Conservation (phyloP, 2,888 invertebrate genomes). For the Meliscaeva auricollis region DNA sequence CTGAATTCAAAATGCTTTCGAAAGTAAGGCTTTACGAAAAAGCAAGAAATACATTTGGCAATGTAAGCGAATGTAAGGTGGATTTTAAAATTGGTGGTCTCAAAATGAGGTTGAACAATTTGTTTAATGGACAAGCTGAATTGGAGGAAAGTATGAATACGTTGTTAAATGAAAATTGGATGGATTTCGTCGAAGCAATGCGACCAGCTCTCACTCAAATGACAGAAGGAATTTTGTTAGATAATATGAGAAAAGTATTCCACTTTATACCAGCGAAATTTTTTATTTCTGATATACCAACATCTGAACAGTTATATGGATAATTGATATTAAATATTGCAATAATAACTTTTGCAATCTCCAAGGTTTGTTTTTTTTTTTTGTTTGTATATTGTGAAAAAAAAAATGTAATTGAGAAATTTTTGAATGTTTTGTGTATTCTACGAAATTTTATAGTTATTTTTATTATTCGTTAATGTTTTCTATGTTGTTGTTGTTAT, state of each 20-base stretch:
- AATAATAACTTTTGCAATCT: background rate
- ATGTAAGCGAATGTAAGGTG: slow-evolving; percentile 86
- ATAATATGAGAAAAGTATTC: slow-evolving; percentile 87
- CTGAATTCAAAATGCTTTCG: slow-evolving; percentile 87
- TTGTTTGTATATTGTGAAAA: too few relatives aligned
- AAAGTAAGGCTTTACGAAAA: slow-evolving; percentile 86
- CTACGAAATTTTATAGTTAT: too few relatives aligned
- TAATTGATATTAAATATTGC: slow-evolving; percentile 1
- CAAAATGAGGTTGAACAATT: slow-evolving; percentile 87
- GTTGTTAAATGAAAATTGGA: slow-evolving; percentile 89
- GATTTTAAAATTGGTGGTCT: slow-evolving; percentile 87
- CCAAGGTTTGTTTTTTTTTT: background rate
- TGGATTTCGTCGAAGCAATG: slow-evolving; percentile 87
- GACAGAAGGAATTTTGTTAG: slow-evolving; percentile 87
- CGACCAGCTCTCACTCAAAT: slow-evolving; percentile 87
- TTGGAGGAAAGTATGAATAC: slow-evolving; percentile 88
- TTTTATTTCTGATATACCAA: slow-evolving; percentile 86
- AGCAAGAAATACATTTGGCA: slow-evolving; percentile 87
- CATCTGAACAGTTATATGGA: slow-evolving; percentile 68
- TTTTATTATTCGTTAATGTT: too few relatives aligned
- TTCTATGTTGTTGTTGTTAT: too few relatives aligned
- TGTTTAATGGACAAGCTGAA: slow-evolving; percentile 88
- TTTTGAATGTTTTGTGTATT: too few relatives aligned
- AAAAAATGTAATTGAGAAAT: too few relatives aligned
- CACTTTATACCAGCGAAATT: slow-evolving; percentile 88